Evolutionary conservation across 2,113 vertebrate species (phyloP).

Genomic region (Beaufortia kweichowensis): DNA sequence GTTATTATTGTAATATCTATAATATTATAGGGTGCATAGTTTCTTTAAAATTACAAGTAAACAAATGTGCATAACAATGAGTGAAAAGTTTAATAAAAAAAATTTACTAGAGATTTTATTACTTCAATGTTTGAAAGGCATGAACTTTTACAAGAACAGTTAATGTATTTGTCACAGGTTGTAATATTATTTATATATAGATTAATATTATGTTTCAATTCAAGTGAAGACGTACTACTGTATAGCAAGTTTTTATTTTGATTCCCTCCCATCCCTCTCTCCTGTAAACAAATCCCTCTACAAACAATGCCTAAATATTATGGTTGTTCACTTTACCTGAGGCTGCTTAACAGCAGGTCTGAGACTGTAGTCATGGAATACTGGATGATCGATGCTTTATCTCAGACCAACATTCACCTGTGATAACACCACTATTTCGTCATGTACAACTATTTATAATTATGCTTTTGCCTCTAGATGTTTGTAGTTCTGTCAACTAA

Average conservation of each 20-base stretch:
- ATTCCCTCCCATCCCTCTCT: background rate
- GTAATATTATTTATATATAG: too few relatives aligned
- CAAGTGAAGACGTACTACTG: background rate
- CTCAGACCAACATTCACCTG: background rate
- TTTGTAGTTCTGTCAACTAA: background rate
- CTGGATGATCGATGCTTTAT: background rate
- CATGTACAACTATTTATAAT: constrained; percentile 23
- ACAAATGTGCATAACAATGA: too few relatives aligned
- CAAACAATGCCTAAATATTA: constrained; percentile 18
- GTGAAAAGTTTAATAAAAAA: too few relatives aligned
- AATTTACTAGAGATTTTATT: too few relatives aligned
- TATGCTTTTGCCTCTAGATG: constrained; percentile 3
- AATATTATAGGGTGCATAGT: too few relatives aligned
- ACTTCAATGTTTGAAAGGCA: too few relatives aligned
- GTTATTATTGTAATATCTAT: too few relatives aligned
- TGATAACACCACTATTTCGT: constrained; percentile 5
- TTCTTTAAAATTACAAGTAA: too few relatives aligned
- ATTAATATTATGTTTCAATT: too few relatives aligned
- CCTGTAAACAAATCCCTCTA: background rate
- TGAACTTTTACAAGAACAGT: too few relatives aligned
- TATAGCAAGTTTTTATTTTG: background rate
- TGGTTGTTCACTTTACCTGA: constrained; percentile 23
- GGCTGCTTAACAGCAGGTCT: constrained; percentile 20
- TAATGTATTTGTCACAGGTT: too few relatives aligned
- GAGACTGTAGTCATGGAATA: background rate